Evolutionary conservation across 2,797 vertebrate genomes (phyloP).

Genomic region (Paratrypauchen microcephalus): DNA sequence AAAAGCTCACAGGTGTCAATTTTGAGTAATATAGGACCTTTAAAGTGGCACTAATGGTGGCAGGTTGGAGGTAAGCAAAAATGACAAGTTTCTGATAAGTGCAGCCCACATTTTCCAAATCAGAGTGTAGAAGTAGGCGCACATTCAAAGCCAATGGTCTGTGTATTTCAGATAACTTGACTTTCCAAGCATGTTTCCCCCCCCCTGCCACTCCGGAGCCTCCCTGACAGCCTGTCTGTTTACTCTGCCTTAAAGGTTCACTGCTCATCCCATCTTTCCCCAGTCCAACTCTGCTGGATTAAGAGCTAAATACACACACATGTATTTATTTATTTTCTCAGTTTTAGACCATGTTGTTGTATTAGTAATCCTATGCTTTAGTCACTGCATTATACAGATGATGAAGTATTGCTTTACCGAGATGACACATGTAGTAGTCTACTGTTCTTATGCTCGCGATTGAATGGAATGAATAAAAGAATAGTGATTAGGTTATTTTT

Average conservation of each 20-base stretch:
- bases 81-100: background rate
- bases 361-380: constrained; percentile 43
- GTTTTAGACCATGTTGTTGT: constrained; percentile 37
- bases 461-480: background rate
- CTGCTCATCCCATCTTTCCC: constrained; percentile 47
- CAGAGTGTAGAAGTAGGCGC: background rate
- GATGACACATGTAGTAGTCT: constrained; percentile 17
- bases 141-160: constrained; percentile 12
- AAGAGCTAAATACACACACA: constrained; percentile 51
- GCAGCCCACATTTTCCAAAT: background rate
- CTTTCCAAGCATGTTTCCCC: constrained; percentile 36
- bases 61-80: background rate
- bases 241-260: constrained; percentile 53
- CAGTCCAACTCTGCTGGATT: constrained; percentile 56
- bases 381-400: constrained; percentile 45
- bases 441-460: background rate
- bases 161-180: constrained; percentile 26
- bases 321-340: constrained; percentile 40
- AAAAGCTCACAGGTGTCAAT: too few species aligned
- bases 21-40: too few species aligned
- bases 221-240: constrained; percentile 56
- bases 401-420: constrained; percentile 25
- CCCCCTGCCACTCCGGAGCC: constrained; percentile 35
- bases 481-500: background rate
- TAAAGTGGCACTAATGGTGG: background rate